phyloP scores from a whole-genome alignment of 2,797 vertebrate species.

The Pyrrhura leucotis region DNA sequence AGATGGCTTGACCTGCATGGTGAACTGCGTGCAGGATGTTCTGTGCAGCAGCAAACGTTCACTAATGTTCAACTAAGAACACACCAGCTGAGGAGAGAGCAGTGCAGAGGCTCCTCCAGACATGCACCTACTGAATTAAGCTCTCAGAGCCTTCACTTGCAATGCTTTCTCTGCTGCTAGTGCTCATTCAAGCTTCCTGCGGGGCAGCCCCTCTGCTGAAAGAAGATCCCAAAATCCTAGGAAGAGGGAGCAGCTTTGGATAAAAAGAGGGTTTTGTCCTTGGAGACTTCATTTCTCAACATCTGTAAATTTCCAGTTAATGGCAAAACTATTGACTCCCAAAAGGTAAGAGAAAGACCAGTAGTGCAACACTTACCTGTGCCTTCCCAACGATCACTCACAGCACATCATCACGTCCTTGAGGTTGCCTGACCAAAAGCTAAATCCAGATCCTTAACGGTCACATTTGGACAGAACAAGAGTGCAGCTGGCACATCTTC shows the following conservation, averaged over 20 bases:
- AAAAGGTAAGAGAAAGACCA: background rate
- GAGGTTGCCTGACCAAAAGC: background rate
- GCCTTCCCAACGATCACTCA: background rate
- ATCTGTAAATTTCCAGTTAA: background rate
- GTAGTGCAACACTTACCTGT: background rate
- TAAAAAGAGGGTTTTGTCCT: background rate
- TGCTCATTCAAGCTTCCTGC: background rate
- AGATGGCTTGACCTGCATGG: rapidly evolving
- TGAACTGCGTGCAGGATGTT: background rate
- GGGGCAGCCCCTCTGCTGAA: background rate
- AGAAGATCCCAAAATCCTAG: background rate
- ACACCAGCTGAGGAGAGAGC: background rate
- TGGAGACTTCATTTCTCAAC: background rate
- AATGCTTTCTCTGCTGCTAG: background rate
- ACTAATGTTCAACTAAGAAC: background rate
- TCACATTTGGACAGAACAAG: background rate
- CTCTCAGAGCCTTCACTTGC: background rate
- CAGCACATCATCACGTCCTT: background rate
- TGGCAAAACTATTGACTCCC: background rate
- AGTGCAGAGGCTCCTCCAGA: background rate
- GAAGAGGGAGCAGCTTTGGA: background rate
- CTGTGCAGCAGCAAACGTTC: background rate
- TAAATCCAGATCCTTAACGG: background rate
- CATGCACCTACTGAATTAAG: rapidly evolving
- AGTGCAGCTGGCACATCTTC: background rate